phyloP scores from a whole-genome alignment of 2,797 vertebrate species.

The Anguilla obscura region DNA sequence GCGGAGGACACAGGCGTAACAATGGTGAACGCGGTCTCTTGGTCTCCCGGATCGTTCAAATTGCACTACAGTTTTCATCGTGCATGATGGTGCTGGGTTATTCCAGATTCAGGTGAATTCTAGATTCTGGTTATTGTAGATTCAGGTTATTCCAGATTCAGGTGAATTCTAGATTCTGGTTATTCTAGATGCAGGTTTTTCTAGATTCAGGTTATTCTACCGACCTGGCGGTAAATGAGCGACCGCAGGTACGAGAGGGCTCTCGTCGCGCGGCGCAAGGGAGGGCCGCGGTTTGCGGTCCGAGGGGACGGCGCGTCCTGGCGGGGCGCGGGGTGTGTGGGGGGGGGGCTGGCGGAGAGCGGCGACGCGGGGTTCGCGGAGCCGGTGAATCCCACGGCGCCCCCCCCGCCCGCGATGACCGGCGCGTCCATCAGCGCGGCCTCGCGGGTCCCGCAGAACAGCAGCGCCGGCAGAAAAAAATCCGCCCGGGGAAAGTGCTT shows the following conservation, averaged over 20 bases:
- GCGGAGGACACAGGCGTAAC: background rate
- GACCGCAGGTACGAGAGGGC: background rate
- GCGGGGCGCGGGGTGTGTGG: background rate
- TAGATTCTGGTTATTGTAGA: too few species aligned
- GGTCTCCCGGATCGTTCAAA: background rate
- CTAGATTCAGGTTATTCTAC: too few species aligned
- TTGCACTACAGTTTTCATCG: background rate
- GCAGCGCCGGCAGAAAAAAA: constrained; percentile 73
- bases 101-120: too few species aligned
- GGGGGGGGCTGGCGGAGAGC: constrained; percentile 28
- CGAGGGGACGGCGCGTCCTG: background rate
- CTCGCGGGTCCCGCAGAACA: constrained; percentile 73
- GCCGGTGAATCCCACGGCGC: constrained; percentile 64
- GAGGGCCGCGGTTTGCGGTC: constrained; percentile 13
- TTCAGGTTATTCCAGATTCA: too few species aligned
- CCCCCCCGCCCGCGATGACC: constrained; percentile 71
- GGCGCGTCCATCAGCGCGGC: constrained; percentile 75
- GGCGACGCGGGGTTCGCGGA: constrained; percentile 20
- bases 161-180: too few species aligned
- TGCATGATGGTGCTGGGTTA: background rate
- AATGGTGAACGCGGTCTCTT: background rate
- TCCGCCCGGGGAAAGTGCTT: constrained; percentile 76
- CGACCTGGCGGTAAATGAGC: background rate
- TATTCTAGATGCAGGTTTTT: too few species aligned
- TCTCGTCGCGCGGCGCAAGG: background rate